Conservation (phyloP, 2,113 vertebrate genomes). For the Arizona elegans region DNA sequence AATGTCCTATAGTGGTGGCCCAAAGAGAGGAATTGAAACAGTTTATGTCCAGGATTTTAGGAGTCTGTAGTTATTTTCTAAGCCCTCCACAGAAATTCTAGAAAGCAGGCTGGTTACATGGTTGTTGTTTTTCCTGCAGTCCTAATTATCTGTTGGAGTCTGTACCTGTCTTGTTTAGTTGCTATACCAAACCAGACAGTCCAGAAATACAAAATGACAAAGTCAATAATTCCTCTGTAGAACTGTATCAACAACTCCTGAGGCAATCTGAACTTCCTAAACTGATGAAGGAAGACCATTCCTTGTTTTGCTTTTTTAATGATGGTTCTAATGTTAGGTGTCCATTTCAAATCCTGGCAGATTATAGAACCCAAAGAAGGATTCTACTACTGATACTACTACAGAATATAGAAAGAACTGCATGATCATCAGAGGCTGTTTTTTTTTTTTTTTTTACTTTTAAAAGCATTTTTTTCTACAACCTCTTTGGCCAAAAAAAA, state of each 20-base stretch:
- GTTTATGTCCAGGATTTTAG: neutral
- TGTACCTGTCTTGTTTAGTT: neutral
- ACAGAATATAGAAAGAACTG: no score
- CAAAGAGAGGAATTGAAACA: neutral
- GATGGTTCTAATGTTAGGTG: neutral
- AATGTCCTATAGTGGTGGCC: neutral
- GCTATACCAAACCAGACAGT: neutral
- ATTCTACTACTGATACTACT: neutral
- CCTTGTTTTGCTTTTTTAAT: neutral
- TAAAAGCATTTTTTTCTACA: no score
- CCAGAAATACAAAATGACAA: neutral
- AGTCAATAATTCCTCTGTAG: neutral
- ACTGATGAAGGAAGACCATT: neutral
- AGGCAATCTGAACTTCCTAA: neutral
- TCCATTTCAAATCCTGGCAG: neutral
- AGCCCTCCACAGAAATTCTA: neutral
- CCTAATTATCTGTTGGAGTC: neutral
- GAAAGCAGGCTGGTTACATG: neutral
- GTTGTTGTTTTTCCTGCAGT: neutral
- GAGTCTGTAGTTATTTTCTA: neutral
- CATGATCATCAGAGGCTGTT: no score
- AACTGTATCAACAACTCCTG: neutral
- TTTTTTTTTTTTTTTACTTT: no score
- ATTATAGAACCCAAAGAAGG: neutral
- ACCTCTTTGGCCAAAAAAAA: no score